Conservation (phyloP, 2,888 invertebrate species). For the Diarsia rubi region DNA sequence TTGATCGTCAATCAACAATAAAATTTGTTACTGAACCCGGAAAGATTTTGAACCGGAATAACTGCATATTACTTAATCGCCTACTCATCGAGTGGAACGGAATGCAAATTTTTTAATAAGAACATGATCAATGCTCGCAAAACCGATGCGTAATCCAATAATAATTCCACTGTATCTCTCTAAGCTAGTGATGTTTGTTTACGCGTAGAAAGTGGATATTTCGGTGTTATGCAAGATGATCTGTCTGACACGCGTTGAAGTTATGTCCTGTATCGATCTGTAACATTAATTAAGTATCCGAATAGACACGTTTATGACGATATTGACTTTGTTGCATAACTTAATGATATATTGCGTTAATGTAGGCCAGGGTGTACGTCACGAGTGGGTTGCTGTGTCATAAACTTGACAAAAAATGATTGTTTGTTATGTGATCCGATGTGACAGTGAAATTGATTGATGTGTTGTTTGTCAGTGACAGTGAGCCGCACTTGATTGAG, state of each 20-base stretch:
- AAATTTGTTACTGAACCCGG: neutral
- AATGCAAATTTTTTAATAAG: constrained; percentile 31
- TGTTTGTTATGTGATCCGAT: constrained; percentile 42
- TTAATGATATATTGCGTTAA: constrained; percentile 42
- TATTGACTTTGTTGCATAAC: constrained; percentile 64
- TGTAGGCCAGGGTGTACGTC: constrained; percentile 39
- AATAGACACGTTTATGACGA: constrained; percentile 48
- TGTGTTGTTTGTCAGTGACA: constrained; percentile 20
- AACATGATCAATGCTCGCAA: constrained; percentile 11
- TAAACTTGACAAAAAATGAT: constrained; percentile 29
- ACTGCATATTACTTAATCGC: constrained; percentile 25
- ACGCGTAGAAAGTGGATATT: constrained; percentile 69
- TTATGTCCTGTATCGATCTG: constrained; percentile 65
- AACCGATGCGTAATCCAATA: constrained; percentile 37
- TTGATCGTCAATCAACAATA: neutral
- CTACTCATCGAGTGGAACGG: constrained; percentile 27
- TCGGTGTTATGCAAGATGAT: constrained; percentile 65
- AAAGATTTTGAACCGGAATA: constrained; percentile 36
- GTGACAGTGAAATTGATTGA: constrained; percentile 41
- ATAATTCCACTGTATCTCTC: constrained; percentile 2
- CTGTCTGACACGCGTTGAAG: constrained; percentile 51
- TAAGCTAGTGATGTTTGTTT: constrained; percentile 16
- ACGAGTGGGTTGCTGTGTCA: constrained; percentile 12
- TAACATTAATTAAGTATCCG: constrained; percentile 57
- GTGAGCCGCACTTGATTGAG: constrained; percentile 21